A percentile compares a stretch with the other conserved stretches of the same genome.
phyloP scores from a whole-genome alignment of 2,113 vertebrate species.

The Larimichthys polyactis region DNA sequence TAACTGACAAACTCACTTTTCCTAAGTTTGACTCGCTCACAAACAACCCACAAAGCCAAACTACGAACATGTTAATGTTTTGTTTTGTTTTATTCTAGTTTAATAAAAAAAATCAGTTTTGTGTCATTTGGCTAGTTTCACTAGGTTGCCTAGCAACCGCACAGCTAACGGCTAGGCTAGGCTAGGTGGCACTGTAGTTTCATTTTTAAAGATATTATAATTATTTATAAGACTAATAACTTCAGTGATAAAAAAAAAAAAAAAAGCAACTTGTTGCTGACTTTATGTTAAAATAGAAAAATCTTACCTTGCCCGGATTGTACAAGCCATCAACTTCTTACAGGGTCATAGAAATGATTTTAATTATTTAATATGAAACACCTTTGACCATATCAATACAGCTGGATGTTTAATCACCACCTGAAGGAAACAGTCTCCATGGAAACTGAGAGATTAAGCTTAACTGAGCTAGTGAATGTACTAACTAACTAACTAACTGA shows the following conservation, averaged over 20 bases:
- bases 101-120: background rate
- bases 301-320: constrained; percentile 32
- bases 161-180: background rate
- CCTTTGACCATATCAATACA: background rate
- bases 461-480: background rate
- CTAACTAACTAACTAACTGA: background rate
- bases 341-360: too few relatives aligned
- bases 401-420: background rate
- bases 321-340: background rate
- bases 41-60: background rate
- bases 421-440: background rate
- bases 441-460: background rate
- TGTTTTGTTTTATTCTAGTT: background rate
- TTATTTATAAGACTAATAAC: background rate
- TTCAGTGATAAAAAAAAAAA: background rate
- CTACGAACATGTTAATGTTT: fast-evolving
- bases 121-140: constrained; percentile 1
- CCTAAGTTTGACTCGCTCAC: background rate
- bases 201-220: background rate
- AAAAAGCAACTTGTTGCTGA: too few relatives aligned
- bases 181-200: background rate
- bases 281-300: background rate
- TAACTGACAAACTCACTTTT: background rate
- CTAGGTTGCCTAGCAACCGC: background rate
- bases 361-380: background rate